phyloP scores from a whole-genome alignment of 1,140 invertebrate genomes.

The Reticulitermes speratus region DNA sequence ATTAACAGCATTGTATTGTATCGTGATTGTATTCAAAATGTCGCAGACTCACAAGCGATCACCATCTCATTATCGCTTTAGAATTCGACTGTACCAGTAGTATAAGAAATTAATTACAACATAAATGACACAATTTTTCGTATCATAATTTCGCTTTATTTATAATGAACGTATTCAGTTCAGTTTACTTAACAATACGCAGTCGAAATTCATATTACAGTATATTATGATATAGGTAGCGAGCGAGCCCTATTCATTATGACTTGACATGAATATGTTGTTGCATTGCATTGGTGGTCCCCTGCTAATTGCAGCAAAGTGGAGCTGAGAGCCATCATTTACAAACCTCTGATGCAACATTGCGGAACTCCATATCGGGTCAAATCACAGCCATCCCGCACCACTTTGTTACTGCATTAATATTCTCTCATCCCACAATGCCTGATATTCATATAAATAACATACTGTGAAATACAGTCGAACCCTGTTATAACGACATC shows the following conservation, averaged over 20 bases:
- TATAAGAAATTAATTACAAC: background rate
- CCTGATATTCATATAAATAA: too few relatives aligned
- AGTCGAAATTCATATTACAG: background rate
- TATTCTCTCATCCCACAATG: too few relatives aligned
- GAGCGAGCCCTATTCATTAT: background rate
- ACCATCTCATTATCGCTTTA: background rate
- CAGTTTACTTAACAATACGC: background rate
- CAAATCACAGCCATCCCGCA: too few relatives aligned
- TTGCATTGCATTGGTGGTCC: background rate
- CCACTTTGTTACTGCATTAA: too few relatives aligned
- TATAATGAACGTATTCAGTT: background rate
- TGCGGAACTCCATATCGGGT: background rate
- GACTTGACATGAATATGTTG: background rate
- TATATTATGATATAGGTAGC: background rate
- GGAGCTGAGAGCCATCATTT: background rate
- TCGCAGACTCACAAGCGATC: background rate
- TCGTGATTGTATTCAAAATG: too few relatives aligned
- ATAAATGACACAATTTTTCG: background rate
- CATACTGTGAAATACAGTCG: too few relatives aligned
- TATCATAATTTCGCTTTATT: background rate
- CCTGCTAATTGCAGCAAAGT: background rate
- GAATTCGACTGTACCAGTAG: background rate
- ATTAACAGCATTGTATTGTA: too few relatives aligned
- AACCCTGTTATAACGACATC: too few relatives aligned
- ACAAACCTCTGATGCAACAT: constrained; percentile 10